A percentile compares a stretch with the other conserved stretches of the same genome.
These are phyloP conservation scores for Balaenoptera acutorostrata DNA, from an alignment of 2,113 vertebrate species.

Conservation along the genomic window DNA sequence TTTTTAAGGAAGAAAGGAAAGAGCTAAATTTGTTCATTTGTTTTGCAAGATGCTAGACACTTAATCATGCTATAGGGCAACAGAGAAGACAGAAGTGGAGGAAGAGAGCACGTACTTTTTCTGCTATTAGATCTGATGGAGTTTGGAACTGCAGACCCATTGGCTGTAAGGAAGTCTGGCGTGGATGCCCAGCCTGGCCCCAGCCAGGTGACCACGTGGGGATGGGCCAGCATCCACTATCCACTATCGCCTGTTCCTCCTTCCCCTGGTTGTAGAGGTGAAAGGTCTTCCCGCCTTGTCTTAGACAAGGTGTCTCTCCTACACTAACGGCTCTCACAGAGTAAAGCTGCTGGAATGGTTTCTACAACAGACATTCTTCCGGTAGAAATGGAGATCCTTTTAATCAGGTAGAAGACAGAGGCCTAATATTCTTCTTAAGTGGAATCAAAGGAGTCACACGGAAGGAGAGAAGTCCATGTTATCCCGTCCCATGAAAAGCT, in stretches of 20 bases:
- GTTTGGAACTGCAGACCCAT: background rate
- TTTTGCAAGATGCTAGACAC: background rate
- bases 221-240: too few species aligned
- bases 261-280: too few species aligned
- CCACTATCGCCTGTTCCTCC: rapidly evolving
- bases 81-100: background rate
- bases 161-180: background rate
- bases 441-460: background rate
- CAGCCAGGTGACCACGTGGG: background rate
- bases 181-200: background rate
- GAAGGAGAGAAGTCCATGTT: background rate
- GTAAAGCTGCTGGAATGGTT: background rate
- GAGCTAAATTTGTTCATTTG: background rate
- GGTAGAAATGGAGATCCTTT: background rate
- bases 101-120: background rate
- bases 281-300: background rate
- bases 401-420: background rate
- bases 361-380: background rate
- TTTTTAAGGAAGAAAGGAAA: background rate
- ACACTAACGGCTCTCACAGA: background rate
- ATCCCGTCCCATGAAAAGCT: background rate
- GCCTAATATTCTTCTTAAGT: background rate
- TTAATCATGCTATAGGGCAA: background rate
- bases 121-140: background rate
- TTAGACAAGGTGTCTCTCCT: background rate